phyloP scores from a whole-genome alignment of 2,113 vertebrate species.

The Limanda limanda region DNA sequence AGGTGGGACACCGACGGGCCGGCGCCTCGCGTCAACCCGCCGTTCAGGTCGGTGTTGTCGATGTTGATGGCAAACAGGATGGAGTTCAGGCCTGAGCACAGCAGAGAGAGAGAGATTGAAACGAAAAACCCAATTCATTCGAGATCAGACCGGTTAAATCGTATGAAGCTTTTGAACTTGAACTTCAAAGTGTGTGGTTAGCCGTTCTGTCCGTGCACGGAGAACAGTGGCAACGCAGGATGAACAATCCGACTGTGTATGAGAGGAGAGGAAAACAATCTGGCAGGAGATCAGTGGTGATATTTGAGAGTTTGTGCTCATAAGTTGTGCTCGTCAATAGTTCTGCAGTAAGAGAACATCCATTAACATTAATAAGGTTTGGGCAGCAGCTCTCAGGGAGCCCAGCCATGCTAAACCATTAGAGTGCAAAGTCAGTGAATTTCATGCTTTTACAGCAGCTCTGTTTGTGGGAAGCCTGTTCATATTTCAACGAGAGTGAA shows the following conservation, averaged over 20 bases:
- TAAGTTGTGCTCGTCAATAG: slow-evolving; percentile 35
- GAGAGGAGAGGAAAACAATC: neutral
- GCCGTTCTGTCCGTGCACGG: neutral
- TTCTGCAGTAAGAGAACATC: slow-evolving; percentile 4
- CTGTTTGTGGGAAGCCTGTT: neutral
- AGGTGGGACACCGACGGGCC: slow-evolving; percentile 88
- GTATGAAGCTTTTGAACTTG: slow-evolving; percentile 23
- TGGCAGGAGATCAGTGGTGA: slow-evolving; percentile 50
- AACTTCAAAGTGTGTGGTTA: neutral
- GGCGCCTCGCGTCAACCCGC: slow-evolving; percentile 78
- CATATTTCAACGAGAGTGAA: slow-evolving; percentile 3
- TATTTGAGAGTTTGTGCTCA: slow-evolving; percentile 43
- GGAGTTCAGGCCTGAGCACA: slow-evolving; percentile 91
- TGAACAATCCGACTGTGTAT: neutral
- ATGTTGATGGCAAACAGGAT: slow-evolving; percentile 99
- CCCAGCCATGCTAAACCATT: slow-evolving; percentile 15
- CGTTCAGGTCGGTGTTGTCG: slow-evolving; percentile 96
- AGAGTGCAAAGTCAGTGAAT: slow-evolving; percentile 33
- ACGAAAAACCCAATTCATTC: neutral
- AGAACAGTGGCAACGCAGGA: neutral
- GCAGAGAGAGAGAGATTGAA: neutral
- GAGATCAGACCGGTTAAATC: neutral
- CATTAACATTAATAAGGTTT: slow-evolving; percentile 24
- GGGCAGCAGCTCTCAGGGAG: slow-evolving; percentile 3
- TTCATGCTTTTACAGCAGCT: slow-evolving; percentile 2